Evolutionary conservation across 2,797 vertebrate genomes (phyloP), one percentile per base, ranked within the genome.

Genomic region (Anas bernieri): DNA sequence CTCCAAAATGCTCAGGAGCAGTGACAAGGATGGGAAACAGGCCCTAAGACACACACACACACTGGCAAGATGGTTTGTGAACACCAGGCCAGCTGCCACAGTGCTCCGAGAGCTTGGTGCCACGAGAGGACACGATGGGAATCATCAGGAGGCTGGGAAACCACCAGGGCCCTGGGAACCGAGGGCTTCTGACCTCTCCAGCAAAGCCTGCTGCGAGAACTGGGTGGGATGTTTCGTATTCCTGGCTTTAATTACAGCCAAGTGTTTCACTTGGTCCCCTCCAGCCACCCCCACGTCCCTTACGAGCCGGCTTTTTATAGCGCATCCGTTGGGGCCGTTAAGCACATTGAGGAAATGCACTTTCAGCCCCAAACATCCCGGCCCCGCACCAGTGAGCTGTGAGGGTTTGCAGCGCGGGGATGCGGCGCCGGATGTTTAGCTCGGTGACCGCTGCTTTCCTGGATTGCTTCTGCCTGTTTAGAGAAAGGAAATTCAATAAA

Each of bases 331-430:
- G 73, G 83, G 94, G 92, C 97, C 96, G 96, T 96, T 97, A 97
- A 97, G 97, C 84, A 91, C 95, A 94, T 66, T 50, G 95, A 96
- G 96, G 97, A 98, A 98, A 98, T 97, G 95, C 96, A 97, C 91
- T 97, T 96, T 97, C 94, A 94, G 97, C 92, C 96, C 94, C 92
- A 97, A 97, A 96, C 85, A 95, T 93, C 89, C 94, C 94, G 84
- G 97, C 93, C 94, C 84, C 61, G 83, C 91, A 93, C 91, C 94
- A 94, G 80, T 68, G 6, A 7, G 94, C 87, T 88, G 89, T 72
- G 73, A 91, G 93, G 83, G 91, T 94, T 95, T 85, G 76, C 88
- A 96, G 77, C 11, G 0, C 0, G 25, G 81, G 88, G 78, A 95
- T 30, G 35, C 79, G 77, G 85, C 93, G 95, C 96, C 79, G 95